Evolutionary conservation across 2,888 invertebrate genomes (phyloP), one percentile per base, ranked within the genome.

Genomic region (Andricus quercusramuli): DNA sequence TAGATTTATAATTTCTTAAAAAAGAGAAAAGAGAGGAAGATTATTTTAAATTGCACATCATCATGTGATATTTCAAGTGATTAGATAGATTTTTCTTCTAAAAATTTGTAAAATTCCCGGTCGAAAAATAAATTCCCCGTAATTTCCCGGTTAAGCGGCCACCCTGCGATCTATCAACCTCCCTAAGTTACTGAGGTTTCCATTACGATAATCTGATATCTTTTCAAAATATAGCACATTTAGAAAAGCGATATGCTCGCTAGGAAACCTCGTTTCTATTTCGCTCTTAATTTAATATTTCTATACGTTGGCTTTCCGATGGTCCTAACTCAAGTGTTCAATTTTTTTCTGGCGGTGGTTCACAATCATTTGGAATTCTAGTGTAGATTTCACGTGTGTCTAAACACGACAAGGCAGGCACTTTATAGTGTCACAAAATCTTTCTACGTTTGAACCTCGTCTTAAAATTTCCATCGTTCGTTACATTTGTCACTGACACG

Each of bases 341-440:
- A 80, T 83, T 78, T 78, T 56, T 22, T 32, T 47, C 25, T 56
- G 25, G 22, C 82, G 81, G 83, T 89, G 87, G 85, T 87, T 88
- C 85, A 87, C 87, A 86, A 87, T 88, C 66, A 86, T 85, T 87
- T 89, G 88, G 85, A 89, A 88, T 70, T 89, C 87, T 89, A 88
- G 85, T 88, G 86, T 88, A 85, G 87, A 87, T 89, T 87, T 86
- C 87, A 87, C 88, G 89, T 89, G 88, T 90, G 86, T 90, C 90
- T 91, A 91, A 90, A 90, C 88, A 89, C 89, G 91, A 92, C 90
- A 90, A 90, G 91, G 91, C 91, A 92, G 91, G 92, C 92, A 92
- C 92, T 92, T 92, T 89, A 89, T 90, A 92, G 90, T 92, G 92
- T 92, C 92, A 91, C 90, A 88, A 90, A 91, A 91, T 89, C 89